Evolutionary conservation across 2,888 invertebrate species (phyloP).

Genomic region (Griposia aprilina): DNA sequence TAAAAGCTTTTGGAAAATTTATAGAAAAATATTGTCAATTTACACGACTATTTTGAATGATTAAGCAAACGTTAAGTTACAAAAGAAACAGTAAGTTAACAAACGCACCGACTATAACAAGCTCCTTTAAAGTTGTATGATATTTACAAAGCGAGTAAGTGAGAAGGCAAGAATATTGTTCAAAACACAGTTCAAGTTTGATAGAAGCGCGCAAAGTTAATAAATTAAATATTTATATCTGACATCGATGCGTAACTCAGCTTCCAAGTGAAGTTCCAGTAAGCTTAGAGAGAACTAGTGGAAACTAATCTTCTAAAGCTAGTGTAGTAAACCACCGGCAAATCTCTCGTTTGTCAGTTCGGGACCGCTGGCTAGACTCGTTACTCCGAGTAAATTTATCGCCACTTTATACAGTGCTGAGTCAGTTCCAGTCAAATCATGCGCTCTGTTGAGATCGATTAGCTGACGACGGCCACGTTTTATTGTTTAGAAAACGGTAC

Average conservation of each 20-base stretch:
- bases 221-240: conserved; percentile 47
- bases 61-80: conserved; percentile 45
- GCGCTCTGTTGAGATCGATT: conserved; percentile 71
- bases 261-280: conserved; percentile 56
- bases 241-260: conserved; percentile 54
- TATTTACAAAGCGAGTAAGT: conserved; percentile 31
- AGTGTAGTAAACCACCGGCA: conserved; percentile 69
- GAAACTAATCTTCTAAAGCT: conserved; percentile 67
- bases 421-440: conserved; percentile 69
- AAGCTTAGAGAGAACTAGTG: conserved; percentile 56
- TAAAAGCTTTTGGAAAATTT: conserved; percentile 38
- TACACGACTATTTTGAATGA: conserved; percentile 38
- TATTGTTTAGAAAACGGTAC: conserved; percentile 73
- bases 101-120: conserved; percentile 40
- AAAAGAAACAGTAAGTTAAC: conserved; percentile 24
- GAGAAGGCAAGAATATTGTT: conserved; percentile 25
- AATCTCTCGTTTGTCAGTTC: conserved; percentile 76
- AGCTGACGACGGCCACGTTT: conserved; percentile 69
- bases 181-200: conserved; percentile 21
- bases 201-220: conserved; percentile 19
- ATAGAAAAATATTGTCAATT: conserved; percentile 36
- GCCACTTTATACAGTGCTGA: conserved; percentile 71
- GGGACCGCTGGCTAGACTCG: conserved; percentile 68
- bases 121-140: conserved; percentile 47
- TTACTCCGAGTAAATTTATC: conserved; percentile 74